Base-by-base conservation (phyloP, 2,797 vertebrate species). In the Chrosomus eos region DNA sequence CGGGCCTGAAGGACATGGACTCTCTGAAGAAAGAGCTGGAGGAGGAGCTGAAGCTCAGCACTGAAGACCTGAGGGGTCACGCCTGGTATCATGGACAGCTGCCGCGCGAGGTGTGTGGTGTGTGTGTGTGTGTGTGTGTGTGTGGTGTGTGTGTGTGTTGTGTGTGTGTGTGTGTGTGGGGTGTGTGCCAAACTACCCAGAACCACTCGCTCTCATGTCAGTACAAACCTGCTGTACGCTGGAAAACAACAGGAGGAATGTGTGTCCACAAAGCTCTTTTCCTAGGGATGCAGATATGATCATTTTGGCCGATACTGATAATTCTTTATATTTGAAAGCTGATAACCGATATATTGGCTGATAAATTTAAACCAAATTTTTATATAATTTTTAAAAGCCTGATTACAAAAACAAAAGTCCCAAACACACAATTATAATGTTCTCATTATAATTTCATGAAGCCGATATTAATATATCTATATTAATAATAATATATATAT, bases 71-170 rank as follows among this genome's bases (percentile, higher is more conserved):
- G 28, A 90, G 93, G 88, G 94, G 94, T 88, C 97, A 97, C 0
- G 94, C 96, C 1, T 97, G 97, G 97, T 97, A 96, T 93, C 96
- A 97, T 0, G 96, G 96, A 7, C 90, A 88, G 0, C 91, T 97
- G 78, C 91, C 91, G 45, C 90, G 95, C 85, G 94, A 97, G 96
- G 97, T 97, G 90, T 43, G 85, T 83, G 43, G 70, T 53, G 0
- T 90, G 58, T 88, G 94, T 86, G 94, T 80, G 96, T 96, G 96
- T 96, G 89, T 26, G 76, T 72, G 51, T 70, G 96, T 96, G 89
- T 26, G 76, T 70, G 31, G 3, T 36, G 36, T 36, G 36, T 36
- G 36, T 36, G 36, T 7, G 36, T 7, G 36, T n/a, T 33, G 33
- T 33, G 33, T 33, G 33, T 33, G 33, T 33, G 33, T 33, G 33